These are phyloP conservation scores for Agrochola circellaris DNA, from an alignment of 2,888 invertebrate genomes.

Conservation along the genomic window DNA sequence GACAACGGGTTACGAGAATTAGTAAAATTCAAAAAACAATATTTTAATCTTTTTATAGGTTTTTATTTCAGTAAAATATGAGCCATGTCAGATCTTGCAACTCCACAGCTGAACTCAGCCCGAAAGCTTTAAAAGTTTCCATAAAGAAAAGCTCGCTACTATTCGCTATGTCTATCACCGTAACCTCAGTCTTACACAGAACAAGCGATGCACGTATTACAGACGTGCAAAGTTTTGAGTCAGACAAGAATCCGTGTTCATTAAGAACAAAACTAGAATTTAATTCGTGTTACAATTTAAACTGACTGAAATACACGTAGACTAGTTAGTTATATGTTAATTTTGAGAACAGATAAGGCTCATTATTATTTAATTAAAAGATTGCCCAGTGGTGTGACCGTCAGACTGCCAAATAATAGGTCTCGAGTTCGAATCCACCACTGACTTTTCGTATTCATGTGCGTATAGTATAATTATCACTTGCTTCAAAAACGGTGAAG, in stretches of 20 bases:
- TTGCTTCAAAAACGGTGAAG: too few relatives aligned
- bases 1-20: too few relatives aligned
- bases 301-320: slow-evolving; percentile 48
- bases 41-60: not conserved
- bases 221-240: slow-evolving; percentile 73
- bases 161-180: slow-evolving; percentile 22
- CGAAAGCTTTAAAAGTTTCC: not conserved
- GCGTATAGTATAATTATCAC: too few relatives aligned
- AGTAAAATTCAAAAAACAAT: too few relatives aligned
- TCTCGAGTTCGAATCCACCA: too few relatives aligned
- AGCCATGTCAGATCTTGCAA: not conserved
- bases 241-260: slow-evolving; percentile 73
- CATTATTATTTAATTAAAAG: not conserved
- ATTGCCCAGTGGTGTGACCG: too few relatives aligned
- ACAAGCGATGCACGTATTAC: slow-evolving; percentile 71
- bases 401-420: too few relatives aligned
- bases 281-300: slow-evolving; percentile 61
- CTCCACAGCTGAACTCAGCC: not conserved
- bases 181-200: slow-evolving; percentile 48
- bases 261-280: slow-evolving; percentile 70
- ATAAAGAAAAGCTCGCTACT: slow-evolving; percentile 26
- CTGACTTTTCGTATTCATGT: too few relatives aligned
- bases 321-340: slow-evolving; percentile 19
- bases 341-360: slow-evolving; percentile 20
- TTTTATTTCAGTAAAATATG: not conserved